A percentile compares a stretch with the other conserved stretches of the same genome.
Conservation (phyloP, 2,797 vertebrate species). For the Adrianichthys oophorus region DNA sequence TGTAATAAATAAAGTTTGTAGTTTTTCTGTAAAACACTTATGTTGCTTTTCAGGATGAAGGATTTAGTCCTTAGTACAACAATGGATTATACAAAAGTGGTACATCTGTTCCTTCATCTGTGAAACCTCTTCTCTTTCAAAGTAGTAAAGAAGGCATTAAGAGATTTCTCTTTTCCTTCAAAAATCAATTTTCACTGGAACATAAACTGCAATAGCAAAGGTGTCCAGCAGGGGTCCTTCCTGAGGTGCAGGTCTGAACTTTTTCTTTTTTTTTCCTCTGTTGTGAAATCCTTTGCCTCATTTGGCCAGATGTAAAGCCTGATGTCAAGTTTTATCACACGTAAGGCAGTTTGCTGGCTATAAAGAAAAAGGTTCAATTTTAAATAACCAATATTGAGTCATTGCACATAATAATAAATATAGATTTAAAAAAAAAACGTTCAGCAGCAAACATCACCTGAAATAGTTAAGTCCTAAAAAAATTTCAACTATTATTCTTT, state of each 20-base stretch:
- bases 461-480: constrained; percentile 7
- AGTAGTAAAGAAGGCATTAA: constrained; percentile 16
- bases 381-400: constrained; percentile 18
- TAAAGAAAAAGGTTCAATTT: no score
- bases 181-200: not conserved
- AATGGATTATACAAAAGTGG: no score
- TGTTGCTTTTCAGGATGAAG: no score
- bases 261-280: constrained; percentile 15
- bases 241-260: constrained; percentile 44
- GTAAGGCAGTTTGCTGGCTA: no score
- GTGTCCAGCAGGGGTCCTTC: constrained; percentile 66
- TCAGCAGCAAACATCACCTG: constrained; percentile 31
- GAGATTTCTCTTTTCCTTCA: constrained; percentile 11
- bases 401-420: constrained; percentile 9
- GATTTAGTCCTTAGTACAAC: no score
- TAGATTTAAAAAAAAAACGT: constrained; percentile 21
- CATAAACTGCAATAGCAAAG: constrained; percentile 21
- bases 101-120: no score
- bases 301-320: no score
- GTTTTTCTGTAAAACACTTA: no score
- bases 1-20: no score
- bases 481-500: no score
- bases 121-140: no score
- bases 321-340: no score
- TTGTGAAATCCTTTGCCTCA: constrained; percentile 10